Evolutionary conservation across 2,797 vertebrate genomes (phyloP).

Genomic region (Apodemus agrarius): DNA sequence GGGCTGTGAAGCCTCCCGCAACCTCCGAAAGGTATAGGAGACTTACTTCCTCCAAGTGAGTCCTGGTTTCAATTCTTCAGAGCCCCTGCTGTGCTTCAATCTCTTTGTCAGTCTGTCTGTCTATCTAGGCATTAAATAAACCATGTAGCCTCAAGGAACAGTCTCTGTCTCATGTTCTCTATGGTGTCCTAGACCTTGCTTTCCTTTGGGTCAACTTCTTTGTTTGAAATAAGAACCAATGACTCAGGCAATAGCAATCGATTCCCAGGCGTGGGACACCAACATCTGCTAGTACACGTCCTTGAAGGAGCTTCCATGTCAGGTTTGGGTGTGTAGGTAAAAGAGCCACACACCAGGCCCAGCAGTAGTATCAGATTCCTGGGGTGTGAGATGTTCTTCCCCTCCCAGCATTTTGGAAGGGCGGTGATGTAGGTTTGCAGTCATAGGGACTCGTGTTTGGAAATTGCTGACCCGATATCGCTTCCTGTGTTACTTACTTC

Average conservation of each 20-base stretch:
- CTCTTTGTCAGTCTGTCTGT: neutral
- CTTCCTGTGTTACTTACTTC: neutral
- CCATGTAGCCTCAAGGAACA: neutral
- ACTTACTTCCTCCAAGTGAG: neutral
- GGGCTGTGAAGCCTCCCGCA: too few relatives aligned
- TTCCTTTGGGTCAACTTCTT: neutral
- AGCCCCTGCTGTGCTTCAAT: neutral
- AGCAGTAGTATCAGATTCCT: neutral
- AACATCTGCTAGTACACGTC: neutral
- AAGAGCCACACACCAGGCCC: neutral
- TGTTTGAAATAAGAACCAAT: neutral
- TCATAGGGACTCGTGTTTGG: neutral
- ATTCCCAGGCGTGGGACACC: neutral
- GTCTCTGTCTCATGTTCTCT: neutral
- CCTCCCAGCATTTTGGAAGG: neutral
- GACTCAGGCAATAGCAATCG: neutral
- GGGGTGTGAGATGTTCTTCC: neutral
- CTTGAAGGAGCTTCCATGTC: neutral
- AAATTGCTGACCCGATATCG: neutral
- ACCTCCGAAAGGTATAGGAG: neutral
- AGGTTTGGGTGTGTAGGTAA: neutral
- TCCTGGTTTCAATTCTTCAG: neutral
- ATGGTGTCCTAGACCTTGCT: neutral
- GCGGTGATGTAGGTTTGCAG: neutral
- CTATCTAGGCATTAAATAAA: neutral